Evolutionary conservation across 2,888 invertebrate species (phyloP).

Genomic region (Pterostichus niger): DNA sequence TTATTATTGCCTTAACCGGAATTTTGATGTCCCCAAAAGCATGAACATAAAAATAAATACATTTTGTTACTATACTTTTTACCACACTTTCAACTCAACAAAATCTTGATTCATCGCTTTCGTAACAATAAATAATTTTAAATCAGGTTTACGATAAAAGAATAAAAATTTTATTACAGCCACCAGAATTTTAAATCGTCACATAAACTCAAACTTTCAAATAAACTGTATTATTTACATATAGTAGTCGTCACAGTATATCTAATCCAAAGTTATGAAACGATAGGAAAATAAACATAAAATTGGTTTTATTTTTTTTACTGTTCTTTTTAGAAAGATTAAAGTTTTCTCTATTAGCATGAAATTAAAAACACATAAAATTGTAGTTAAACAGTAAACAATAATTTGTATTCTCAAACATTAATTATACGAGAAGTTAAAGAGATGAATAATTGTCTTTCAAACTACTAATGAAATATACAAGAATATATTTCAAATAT

Average conservation of each 20-base stretch:
- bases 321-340: not conserved
- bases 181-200: conserved; percentile 7
- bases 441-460: conserved; percentile 28
- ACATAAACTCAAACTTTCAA: not conserved
- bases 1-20: conserved; percentile 21
- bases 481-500: conserved; percentile 13
- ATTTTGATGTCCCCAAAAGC: conserved; percentile 10
- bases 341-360: conserved; percentile 30
- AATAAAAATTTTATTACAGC: conserved; percentile 33
- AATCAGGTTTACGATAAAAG: conserved; percentile 52
- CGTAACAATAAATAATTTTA: conserved; percentile 39
- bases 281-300: not conserved
- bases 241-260: not conserved
- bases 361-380: conserved; percentile 36
- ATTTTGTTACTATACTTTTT: not conserved
- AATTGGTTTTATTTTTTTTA: not conserved
- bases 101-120: conserved; percentile 10
- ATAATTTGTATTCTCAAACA: conserved; percentile 6
- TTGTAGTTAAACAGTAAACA: conserved; percentile 8
- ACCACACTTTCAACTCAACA: not conserved
- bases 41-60: conserved; percentile 28
- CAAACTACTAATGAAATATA: conserved; percentile 21
- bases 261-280: not conserved
- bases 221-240: conserved; percentile 4
- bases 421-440: conserved; percentile 8